Base-by-base conservation (phyloP, 2,888 invertebrate genomes). In the Galerucella pusilla region DNA sequence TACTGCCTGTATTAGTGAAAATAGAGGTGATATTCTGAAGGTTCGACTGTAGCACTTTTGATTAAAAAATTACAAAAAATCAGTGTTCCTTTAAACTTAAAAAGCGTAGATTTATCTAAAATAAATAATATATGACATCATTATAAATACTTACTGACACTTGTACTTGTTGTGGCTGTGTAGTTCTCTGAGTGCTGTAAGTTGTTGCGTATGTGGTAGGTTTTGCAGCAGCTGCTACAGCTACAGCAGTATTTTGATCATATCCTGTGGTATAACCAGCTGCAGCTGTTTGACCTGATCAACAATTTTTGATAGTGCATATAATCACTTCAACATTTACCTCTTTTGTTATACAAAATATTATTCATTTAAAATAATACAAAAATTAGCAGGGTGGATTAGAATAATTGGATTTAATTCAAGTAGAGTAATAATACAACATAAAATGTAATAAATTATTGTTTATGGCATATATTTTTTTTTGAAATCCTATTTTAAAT, bases 191-290 rank as follows among this genome's bases (percentile, higher is more conserved):
- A 49, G 93, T 92, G 84, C 6, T 65, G 64, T 93, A 94, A 12
- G 93, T 92, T 11, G 93, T 92, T 11, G 93, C 93, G 83, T 93
- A 92, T 84, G 93, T 93, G 0, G 93, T 91, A 7, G 93, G 92
- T 83, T 93, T 93, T 14, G 89, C 89, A 35, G 89, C 86, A 66
- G 92, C 91, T 28, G 90, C 88, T n/a, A 89, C 76, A 61, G 76
- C 88, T n/a, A 89, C 76, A 52, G 74, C 88, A 12, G 89, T 85
- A 64, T 90, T 85, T 82, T 91, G 91, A 86, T 91, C 91, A 79
- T 91, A 88, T 57, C 90, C 90, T 70, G 92, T 93, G 16, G 92
- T 89, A 46, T 91, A 90, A 10, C 93, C 92, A 86, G 93, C 92
- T 72, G 91, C 88, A 0, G 90, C 90, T n/a, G 90, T 89, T 67